phyloP scores from a whole-genome alignment of 2,113 vertebrate species.

The Ardeotis arabs region DNA sequence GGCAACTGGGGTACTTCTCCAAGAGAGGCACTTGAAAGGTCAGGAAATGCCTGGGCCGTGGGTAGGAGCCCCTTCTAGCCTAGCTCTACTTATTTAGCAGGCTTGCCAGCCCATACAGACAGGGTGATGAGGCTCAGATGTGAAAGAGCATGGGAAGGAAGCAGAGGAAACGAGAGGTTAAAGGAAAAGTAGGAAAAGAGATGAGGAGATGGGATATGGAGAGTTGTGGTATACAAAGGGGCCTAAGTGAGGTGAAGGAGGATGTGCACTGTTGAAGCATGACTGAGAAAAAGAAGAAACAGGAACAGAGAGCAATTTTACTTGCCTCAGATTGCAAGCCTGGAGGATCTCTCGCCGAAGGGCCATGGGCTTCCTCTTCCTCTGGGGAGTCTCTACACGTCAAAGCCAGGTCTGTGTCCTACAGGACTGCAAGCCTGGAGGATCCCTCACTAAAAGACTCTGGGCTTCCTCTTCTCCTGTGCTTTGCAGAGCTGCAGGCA shows the following conservation, averaged over 20 bases:
- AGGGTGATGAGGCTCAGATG: neutral
- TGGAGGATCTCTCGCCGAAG: neutral
- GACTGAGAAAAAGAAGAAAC: neutral
- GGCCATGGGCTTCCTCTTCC: neutral
- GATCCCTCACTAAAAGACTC: too few relatives aligned
- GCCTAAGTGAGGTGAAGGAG: neutral
- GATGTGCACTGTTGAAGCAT: neutral
- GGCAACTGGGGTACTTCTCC: neutral
- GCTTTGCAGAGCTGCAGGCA: neutral
- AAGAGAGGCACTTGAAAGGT: constrained; percentile 13
- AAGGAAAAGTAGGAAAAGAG: neutral
- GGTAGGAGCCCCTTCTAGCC: neutral
- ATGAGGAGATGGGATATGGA: neutral
- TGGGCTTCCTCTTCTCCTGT: neutral
- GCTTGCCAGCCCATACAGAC: neutral
- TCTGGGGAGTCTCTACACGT: neutral
- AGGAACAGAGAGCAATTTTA: neutral
- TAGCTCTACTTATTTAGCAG: neutral
- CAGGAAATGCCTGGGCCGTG: neutral
- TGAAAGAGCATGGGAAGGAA: neutral
- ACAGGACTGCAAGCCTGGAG: neutral
- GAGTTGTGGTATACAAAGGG: neutral
- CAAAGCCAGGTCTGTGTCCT: neutral
- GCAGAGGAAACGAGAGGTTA: neutral
- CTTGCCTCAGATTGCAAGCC: neutral